Percentiles rank a stretch among this genome's conserved stretches.
Evolutionary conservation across 2,797 vertebrate species (phyloP).

Genomic region (Lutjanus campechanus): DNA sequence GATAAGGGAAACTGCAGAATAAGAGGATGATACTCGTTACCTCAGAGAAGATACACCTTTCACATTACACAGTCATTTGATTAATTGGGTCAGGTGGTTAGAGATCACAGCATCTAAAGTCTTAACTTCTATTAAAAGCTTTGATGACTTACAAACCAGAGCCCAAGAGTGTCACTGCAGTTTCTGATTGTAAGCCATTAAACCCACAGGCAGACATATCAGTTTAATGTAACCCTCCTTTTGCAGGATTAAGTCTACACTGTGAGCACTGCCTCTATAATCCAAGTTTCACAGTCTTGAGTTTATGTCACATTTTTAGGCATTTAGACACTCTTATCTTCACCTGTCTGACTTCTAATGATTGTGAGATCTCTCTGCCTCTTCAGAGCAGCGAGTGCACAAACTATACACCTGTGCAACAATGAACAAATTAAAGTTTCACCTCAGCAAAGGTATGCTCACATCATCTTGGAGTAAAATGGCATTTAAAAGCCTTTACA

Average conservation of each 20-base stretch:
- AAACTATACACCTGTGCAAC: background rate
- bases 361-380: background rate
- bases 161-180: background rate
- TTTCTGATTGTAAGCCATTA: background rate
- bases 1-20: background rate
- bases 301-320: background rate
- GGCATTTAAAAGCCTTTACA: background rate
- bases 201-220: conserved; percentile 2
- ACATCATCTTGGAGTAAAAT: too few relatives aligned
- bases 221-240: background rate
- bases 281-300: background rate
- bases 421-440: background rate
- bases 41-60: too few relatives aligned
- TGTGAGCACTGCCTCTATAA: background rate
- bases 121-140: background rate
- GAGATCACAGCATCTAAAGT: background rate
- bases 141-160: background rate
- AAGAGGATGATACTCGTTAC: too few relatives aligned
- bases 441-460: background rate
- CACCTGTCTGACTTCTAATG: background rate
- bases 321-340: background rate
- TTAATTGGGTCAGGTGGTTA: too few relatives aligned
- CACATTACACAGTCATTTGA: background rate
- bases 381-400: background rate
- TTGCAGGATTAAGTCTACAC: background rate